Base-by-base conservation (phyloP, 2,888 invertebrate species). In the Lomographa bimaculata region DNA sequence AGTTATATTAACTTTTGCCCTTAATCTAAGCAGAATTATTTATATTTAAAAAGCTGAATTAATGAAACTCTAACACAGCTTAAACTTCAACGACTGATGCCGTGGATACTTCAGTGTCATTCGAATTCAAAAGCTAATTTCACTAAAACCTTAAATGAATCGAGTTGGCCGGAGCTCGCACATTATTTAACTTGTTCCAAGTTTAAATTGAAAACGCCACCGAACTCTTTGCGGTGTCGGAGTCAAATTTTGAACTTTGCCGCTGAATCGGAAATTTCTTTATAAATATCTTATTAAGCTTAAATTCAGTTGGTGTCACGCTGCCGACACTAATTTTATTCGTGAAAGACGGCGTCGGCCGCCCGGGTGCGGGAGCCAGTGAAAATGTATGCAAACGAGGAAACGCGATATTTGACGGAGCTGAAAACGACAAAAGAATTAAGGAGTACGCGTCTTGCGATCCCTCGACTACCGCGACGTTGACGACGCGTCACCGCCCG, bases 281-380 rank as follows among this genome's bases (percentile, higher is more conserved):
- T 86, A 89, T 89, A 89, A 89, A 89, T 89, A 87, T 85, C 81
- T 86, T 87, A 89, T 86, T 84, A 86, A 65, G 87, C 79, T 86
- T 81, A 86, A 87, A 87, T 83, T 87, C 83, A 79, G 85, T 89
- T 81, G 86, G 84, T 87, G 87, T 87, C 87, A 85, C 83, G 82
- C 77, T 82, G 87, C 87, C 79, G 87, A 89, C 87, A 85, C 85
- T 87, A 89, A 89, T 87, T 83, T 87, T 79, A 84, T 87, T 83
- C 79, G 78, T 78, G 78, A 86, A 74, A 81, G 86, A 84, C 85
- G 84, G 75, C 74, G 72, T 68, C 70, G 71, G 77, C 58, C 61
- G 61, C 50, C 57, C 61, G 50, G 58, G 64, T 60, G 61, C 57
- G 64, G 62, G 61, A 56, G 64, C 50, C 64, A 60, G 76, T 71